phyloP scores from a whole-genome alignment of 2,888 invertebrate species.

The Cosmorhoe ocellata region DNA sequence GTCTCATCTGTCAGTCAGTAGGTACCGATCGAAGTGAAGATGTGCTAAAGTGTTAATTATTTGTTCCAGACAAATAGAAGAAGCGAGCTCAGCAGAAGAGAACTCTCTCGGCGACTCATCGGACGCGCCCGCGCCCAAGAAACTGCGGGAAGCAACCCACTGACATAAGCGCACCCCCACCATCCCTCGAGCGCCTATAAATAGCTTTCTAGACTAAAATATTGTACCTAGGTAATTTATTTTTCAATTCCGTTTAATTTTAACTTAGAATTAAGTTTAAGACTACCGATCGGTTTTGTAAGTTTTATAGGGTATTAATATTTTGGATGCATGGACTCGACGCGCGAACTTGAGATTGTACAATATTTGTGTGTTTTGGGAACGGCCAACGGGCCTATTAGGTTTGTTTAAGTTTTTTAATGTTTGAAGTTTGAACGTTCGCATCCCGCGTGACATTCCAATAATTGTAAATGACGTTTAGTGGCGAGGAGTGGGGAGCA shows the following conservation, averaged over 20 bases:
- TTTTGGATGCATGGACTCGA: constrained; percentile 65
- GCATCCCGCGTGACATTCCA: constrained; percentile 81
- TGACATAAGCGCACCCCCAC: constrained; percentile 72
- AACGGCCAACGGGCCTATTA: constrained; percentile 65
- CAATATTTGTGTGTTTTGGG: constrained; percentile 63
- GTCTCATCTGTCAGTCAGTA: no score
- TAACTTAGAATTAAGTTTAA: constrained; percentile 80
- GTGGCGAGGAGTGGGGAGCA: constrained; percentile 49
- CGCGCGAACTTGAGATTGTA: constrained; percentile 69
- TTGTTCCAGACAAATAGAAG: constrained; percentile 70
- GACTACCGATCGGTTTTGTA: constrained; percentile 81
- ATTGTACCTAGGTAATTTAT: constrained; percentile 84
- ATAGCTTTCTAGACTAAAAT: constrained; percentile 80
- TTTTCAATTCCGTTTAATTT: constrained; percentile 83
- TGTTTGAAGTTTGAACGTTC: constrained; percentile 60
- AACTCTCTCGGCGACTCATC: constrained; percentile 75
- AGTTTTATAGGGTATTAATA: constrained; percentile 81
- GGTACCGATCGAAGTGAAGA: no score
- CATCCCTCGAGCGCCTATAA: constrained; percentile 74
- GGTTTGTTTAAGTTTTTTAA: constrained; percentile 66
- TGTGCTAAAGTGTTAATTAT: background rate
- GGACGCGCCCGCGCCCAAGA: constrained; percentile 69
- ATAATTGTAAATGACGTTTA: constrained; percentile 70
- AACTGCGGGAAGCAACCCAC: constrained; percentile 75
- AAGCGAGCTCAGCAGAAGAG: constrained; percentile 80